Evolutionary conservation across 1,140 invertebrate genomes (phyloP).

Genomic region (Schlechtendalia chinensis): DNA sequence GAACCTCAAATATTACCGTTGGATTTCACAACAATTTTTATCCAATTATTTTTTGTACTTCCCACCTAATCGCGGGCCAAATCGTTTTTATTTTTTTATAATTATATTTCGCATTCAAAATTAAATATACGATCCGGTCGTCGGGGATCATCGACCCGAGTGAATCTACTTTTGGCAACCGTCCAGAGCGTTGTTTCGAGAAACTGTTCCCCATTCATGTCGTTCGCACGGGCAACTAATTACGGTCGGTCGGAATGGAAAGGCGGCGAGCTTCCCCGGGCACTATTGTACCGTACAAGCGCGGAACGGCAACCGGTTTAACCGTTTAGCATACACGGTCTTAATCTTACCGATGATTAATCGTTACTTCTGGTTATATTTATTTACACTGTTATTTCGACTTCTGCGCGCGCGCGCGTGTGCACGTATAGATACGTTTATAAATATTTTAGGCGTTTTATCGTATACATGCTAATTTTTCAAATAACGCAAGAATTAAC

Average conservation of each 20-base stretch:
- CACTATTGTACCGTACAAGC: background rate
- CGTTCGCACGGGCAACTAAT: conserved; percentile 3
- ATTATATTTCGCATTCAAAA: conserved; percentile 10
- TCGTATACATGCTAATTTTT: too few species aligned
- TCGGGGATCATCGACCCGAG: conserved; percentile 30
- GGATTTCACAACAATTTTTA: too few species aligned
- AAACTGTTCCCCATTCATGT: conserved; percentile 40
- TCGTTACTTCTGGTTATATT: conserved; percentile 9
- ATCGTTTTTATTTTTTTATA: background rate
- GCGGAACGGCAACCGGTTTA: conserved; percentile 21
- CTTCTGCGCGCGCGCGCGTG: background rate
- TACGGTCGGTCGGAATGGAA: background rate
- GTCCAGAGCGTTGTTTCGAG: background rate
- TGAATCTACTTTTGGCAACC: conserved; percentile 37
- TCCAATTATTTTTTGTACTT: too few species aligned
- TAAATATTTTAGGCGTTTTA: too few species aligned
- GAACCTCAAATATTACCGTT: too few species aligned
- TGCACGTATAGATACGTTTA: background rate
- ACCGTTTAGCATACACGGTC: conserved; percentile 36
- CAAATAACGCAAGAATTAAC: too few species aligned
- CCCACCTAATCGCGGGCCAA: too few species aligned
- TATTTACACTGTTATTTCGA: conserved; percentile 6
- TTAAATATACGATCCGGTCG: conserved; percentile 10
- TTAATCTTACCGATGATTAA: conserved; percentile 42
- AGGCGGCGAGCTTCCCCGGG: conserved; percentile 7